Conservation (phyloP, 2,113 vertebrate species). For the Tricholaema leucomelas region DNA sequence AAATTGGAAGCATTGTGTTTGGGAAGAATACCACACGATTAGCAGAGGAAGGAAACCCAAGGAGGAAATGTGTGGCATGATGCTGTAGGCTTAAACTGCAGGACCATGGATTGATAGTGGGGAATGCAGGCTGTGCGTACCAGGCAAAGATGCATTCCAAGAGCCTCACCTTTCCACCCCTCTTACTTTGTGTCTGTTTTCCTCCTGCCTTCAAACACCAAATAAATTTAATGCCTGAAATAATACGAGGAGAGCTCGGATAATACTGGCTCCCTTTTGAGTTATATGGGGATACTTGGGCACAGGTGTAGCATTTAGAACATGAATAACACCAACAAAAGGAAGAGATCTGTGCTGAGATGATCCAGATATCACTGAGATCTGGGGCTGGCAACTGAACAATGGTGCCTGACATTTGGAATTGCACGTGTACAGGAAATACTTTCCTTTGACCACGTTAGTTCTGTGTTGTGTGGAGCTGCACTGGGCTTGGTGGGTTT, state of each 20-base stretch:
- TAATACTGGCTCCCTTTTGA: background rate
- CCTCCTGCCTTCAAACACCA: background rate
- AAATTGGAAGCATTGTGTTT: background rate
- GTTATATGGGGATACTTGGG: background rate
- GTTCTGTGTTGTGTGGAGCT: background rate
- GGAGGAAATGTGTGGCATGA: background rate
- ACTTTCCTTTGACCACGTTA: background rate
- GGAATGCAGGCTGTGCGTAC: background rate
- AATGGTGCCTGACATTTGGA: background rate
- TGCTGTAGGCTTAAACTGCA: background rate
- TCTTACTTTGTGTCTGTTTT: background rate
- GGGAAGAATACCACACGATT: background rate
- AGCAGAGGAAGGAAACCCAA: background rate
- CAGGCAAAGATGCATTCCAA: background rate
- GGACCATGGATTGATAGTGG: background rate
- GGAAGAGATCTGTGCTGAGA: background rate
- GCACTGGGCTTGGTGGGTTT: background rate
- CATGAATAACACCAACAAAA: background rate
- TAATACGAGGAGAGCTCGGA: background rate
- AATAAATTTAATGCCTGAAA: background rate
- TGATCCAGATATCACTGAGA: background rate
- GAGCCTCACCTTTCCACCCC: background rate
- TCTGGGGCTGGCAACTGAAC: background rate
- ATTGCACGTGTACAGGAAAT: no score
- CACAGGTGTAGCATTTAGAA: background rate